A percentile compares a stretch with the other conserved stretches of the same genome.
These are phyloP conservation scores for Urocolius indicus DNA, from an alignment of 2,113 vertebrate species.

Conservation along the genomic window DNA sequence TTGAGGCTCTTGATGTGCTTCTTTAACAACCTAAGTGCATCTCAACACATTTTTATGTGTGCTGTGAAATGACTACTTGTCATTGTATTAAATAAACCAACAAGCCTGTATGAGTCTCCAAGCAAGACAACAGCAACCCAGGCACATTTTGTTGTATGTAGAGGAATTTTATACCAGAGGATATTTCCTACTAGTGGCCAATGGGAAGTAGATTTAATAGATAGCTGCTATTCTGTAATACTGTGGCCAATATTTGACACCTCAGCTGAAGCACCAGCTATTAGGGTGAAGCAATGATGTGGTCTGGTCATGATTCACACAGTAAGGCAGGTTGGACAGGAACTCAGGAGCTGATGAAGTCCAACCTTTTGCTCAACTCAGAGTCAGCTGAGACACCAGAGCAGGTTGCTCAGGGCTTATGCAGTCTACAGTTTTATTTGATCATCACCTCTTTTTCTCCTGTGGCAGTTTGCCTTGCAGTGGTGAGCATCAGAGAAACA, in stretches of 20 bases:
- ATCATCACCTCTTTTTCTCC: neutral
- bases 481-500: neutral
- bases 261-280: neutral
- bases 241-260: neutral
- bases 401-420: neutral
- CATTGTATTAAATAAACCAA: neutral
- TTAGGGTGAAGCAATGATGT: neutral
- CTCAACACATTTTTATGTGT: neutral
- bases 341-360: neutral
- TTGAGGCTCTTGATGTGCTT: neutral
- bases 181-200: neutral
- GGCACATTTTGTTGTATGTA: fast-evolving
- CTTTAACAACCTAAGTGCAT: neutral
- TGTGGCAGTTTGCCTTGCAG: neutral
- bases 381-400: neutral
- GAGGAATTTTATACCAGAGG: neutral
- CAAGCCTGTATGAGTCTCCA: fast-evolving
- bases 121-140: neutral
- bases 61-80: neutral
- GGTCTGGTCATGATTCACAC: neutral
- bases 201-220: neutral
- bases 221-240: neutral
- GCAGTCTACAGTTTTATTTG: neutral
- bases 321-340: neutral
- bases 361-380: neutral